These are phyloP conservation scores for Murina feae DNA, from an alignment of 2,113 vertebrate species.

Conservation along the genomic window DNA sequence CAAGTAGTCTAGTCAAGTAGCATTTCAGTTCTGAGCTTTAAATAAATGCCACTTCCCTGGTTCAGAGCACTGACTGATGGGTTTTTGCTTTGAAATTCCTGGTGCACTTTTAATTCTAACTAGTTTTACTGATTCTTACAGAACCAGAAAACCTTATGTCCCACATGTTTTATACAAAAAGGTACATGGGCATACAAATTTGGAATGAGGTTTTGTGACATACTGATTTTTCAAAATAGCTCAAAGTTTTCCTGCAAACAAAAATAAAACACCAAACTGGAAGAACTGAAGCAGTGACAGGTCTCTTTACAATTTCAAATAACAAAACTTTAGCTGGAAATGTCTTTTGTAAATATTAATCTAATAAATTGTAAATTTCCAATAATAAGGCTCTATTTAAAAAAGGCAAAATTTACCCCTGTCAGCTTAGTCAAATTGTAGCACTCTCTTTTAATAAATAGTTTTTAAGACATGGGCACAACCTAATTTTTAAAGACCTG, in stretches of 20 bases:
- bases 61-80: neutral
- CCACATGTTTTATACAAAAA: slow-evolving; percentile 15
- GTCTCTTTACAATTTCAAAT: slow-evolving; percentile 23
- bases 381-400: neutral
- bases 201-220: neutral
- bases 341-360: neutral
- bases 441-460: neutral
- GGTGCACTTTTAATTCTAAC: slow-evolving; percentile 18
- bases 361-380: neutral
- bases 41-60: neutral
- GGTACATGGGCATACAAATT: neutral
- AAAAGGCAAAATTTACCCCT: neutral
- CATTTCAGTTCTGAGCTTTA: neutral
- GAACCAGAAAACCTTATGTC: neutral
- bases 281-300: neutral
- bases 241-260: neutral
- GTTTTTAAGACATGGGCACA: neutral
- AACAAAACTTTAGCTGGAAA: neutral
- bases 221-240: neutral
- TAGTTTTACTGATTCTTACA: neutral
- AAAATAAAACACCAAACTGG: neutral
- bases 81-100: neutral
- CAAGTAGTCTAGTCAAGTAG: neutral
- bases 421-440: neutral
- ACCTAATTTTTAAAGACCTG: slow-evolving; percentile 23